Percentiles rank a stretch among this genome's conserved stretches.
Conservation (phyloP, 2,888 invertebrate species). For the Thereva unica region DNA sequence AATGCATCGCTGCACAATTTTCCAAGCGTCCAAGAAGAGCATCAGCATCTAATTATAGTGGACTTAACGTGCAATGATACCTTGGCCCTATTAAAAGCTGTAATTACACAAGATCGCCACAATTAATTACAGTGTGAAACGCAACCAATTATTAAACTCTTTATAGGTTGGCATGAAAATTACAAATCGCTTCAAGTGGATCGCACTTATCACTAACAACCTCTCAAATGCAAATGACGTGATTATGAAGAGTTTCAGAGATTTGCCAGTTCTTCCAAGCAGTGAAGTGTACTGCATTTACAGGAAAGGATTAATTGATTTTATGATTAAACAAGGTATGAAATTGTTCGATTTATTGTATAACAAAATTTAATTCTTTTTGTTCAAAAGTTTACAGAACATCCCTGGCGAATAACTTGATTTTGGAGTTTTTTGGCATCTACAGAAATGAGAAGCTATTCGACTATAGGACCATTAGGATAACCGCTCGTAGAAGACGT, state of each 20-base stretch:
- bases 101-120: constrained; percentile 8
- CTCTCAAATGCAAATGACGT: constrained; percentile 28
- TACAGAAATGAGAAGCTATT: constrained; percentile 39
- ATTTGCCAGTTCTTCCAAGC: constrained; percentile 41
- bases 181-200: constrained; percentile 43
- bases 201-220: constrained; percentile 29
- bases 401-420: constrained; percentile 35
- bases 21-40: constrained; percentile 44
- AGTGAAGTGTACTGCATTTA: constrained; percentile 46
- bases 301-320: constrained; percentile 5
- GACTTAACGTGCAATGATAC: constrained; percentile 44
- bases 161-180: constrained; percentile 38
- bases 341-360: constrained; percentile 6
- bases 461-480: constrained; percentile 34
- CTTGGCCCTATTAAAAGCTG: constrained; percentile 34
- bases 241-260: constrained; percentile 37
- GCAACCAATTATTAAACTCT: constrained; percentile 20
- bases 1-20: constrained; percentile 39
- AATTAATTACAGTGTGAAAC: neutral
- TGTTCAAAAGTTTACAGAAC: constrained; percentile 43
- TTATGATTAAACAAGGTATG: constrained; percentile 37
- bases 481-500: constrained; percentile 53
- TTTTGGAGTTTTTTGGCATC: constrained; percentile 43
- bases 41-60: constrained; percentile 45
- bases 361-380: constrained; percentile 13